phyloP scores from a whole-genome alignment of 2,797 vertebrate species.

The Clamator glandarius region DNA sequence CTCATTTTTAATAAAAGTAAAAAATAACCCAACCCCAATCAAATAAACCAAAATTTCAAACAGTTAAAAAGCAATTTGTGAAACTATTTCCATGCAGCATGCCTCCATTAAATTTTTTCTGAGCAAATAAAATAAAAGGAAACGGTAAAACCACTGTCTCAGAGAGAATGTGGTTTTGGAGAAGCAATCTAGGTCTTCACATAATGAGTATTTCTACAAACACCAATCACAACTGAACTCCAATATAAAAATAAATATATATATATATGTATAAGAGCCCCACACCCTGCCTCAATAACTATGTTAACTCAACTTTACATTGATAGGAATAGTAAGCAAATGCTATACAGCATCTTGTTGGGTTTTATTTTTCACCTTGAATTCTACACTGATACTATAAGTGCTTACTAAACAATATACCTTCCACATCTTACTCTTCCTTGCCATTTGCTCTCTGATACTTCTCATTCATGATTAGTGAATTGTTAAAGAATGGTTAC shows the following conservation, averaged over 20 bases:
- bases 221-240: background rate
- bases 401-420: background rate
- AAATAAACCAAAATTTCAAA: background rate
- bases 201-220: background rate
- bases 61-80: background rate
- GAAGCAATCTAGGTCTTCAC: background rate
- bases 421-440: background rate
- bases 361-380: background rate
- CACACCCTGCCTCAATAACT: background rate
- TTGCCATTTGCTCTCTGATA: background rate
- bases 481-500: background rate
- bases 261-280: no score
- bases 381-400: background rate
- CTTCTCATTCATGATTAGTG: background rate
- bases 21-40: rapidly evolving
- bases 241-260: background rate
- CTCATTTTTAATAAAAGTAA: background rate
- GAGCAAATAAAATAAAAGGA: background rate
- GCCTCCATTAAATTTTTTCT: background rate
- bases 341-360: background rate
- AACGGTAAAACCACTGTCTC: background rate
- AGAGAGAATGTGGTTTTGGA: background rate
- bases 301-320: background rate
- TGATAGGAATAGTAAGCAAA: background rate
- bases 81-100: background rate